phyloP scores from a whole-genome alignment of 2,797 vertebrate genomes.

The Falco peregrinus region DNA sequence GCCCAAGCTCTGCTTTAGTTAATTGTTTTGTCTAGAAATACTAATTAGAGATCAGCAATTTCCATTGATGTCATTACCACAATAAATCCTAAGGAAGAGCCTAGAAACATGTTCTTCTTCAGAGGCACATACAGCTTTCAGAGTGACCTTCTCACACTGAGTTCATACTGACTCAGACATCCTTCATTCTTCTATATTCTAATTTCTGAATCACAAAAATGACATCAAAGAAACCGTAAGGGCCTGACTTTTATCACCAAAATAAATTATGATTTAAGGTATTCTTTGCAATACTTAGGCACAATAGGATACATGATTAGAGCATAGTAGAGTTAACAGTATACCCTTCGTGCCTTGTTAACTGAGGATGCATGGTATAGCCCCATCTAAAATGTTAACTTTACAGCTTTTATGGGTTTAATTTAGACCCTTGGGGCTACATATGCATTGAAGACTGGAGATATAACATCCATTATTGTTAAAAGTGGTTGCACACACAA shows the following conservation, averaged over 20 bases:
- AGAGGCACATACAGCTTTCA: background rate
- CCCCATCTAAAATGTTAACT: slow-evolving; percentile 7
- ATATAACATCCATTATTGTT: background rate
- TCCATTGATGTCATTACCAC: background rate
- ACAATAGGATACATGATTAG: slow-evolving; percentile 16
- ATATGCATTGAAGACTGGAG: background rate
- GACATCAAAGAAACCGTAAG: background rate
- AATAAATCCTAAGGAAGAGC: slow-evolving; percentile 1
- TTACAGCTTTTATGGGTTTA: background rate
- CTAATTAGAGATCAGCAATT: slow-evolving; percentile 13
- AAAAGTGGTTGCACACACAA: background rate
- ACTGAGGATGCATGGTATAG: background rate
- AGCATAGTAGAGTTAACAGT: background rate
- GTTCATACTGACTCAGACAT: background rate
- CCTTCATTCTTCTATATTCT: background rate
- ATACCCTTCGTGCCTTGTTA: slow-evolving; percentile 42
- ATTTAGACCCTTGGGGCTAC: slow-evolving; percentile 12
- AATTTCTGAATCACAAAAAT: slow-evolving; percentile 26
- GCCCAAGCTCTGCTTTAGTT: background rate
- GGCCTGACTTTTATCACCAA: slow-evolving; percentile 1
- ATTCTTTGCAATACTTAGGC: background rate
- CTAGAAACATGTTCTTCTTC: background rate
- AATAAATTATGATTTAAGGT: slow-evolving; percentile 37
- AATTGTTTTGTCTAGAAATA: slow-evolving; percentile 11
- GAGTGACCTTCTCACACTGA: background rate